A percentile compares a stretch with the other conserved stretches of the same genome.
Evolutionary conservation across 1,140 invertebrate genomes (phyloP).

Genomic region (Drosophila sturtevanti): DNA sequence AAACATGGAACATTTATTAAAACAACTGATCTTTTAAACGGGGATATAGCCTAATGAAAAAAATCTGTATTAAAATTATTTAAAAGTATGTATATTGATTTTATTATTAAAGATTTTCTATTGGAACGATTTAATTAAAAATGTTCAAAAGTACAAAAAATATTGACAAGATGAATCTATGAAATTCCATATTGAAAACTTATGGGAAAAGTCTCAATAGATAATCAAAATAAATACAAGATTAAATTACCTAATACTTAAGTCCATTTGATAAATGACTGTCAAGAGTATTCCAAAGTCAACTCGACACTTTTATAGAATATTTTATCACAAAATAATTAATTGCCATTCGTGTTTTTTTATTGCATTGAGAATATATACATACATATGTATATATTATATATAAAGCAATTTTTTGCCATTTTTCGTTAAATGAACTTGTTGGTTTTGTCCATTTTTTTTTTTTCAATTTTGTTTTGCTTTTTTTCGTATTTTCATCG

Average conservation of each 20-base stretch:
- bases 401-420: constrained; percentile 13
- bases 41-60: too few relatives aligned
- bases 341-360: constrained; percentile 62
- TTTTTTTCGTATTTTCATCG: constrained; percentile 3
- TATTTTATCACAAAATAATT: constrained; percentile 67
- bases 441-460: constrained; percentile 33
- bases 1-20: too few relatives aligned
- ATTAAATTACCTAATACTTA: too few relatives aligned
- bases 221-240: neutral
- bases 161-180: too few relatives aligned
- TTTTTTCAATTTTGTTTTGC: constrained; percentile 23
- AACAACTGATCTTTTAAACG: too few relatives aligned
- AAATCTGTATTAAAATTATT: too few relatives aligned
- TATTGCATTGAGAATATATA: constrained; percentile 2
- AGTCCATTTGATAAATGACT: too few relatives aligned
- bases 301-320: neutral
- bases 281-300: constrained; percentile 19
- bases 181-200: too few relatives aligned
- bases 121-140: too few relatives aligned
- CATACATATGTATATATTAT: neutral
- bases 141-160: too few relatives aligned
- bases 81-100: too few relatives aligned
- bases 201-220: neutral
- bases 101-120: too few relatives aligned
- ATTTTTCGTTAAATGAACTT: constrained; percentile 55